Percentiles rank a stretch among this genome's conserved stretches.
Evolutionary conservation across 1,140 invertebrate genomes (phyloP).

Genomic region (Oscheius sp.): DNA sequence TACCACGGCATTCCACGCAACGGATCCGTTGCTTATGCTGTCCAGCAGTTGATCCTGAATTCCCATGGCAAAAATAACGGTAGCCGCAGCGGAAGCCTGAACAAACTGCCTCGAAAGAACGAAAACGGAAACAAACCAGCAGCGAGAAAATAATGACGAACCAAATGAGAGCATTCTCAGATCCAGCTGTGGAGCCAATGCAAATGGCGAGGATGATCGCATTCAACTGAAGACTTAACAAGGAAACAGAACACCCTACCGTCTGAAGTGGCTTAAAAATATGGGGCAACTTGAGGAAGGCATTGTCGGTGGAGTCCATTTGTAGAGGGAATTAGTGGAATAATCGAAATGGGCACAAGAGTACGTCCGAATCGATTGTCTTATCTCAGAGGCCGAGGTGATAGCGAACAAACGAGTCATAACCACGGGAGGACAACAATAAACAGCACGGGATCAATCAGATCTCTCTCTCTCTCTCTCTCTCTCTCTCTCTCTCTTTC

Average conservation of each 20-base stretch:
- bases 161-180: conserved; percentile 28
- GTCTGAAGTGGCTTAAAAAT: conserved; percentile 29
- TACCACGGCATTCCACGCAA: conserved; percentile 27
- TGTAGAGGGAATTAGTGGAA: too few species aligned
- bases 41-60: conserved; percentile 32
- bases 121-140: neutral
- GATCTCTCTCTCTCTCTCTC: too few species aligned
- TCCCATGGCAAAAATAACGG: conserved; percentile 28
- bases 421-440: too few species aligned
- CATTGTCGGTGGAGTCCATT: conserved; percentile 1
- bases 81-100: conserved; percentile 30
- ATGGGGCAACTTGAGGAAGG: conserved; percentile 33
- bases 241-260: conserved; percentile 8
- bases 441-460: too few species aligned
- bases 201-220: conserved; percentile 24
- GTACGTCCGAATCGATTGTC: too few species aligned
- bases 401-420: too few species aligned
- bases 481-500: too few species aligned
- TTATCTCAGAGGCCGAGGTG: too few species aligned
- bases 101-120: neutral
- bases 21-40: conserved; percentile 22
- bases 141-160: conserved; percentile 14
- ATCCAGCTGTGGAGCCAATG: conserved; percentile 21
- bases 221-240: conserved; percentile 19
- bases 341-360: too few species aligned